These are phyloP conservation scores for Hybos culiciformis DNA, from an alignment of 2,888 invertebrate genomes.

Conservation along the genomic window DNA sequence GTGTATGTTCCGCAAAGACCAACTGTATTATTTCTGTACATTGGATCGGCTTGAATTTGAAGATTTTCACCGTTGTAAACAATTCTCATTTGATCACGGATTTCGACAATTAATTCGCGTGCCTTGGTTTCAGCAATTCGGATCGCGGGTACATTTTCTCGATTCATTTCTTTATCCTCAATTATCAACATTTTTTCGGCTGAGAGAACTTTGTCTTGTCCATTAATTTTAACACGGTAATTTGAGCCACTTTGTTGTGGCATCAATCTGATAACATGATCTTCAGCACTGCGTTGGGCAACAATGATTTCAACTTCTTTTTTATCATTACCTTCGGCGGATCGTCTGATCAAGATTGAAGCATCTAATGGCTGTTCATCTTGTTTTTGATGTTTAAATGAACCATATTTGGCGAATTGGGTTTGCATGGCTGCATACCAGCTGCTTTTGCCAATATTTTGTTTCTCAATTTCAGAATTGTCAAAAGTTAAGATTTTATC, in stretches of 20 bases:
- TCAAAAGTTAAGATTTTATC: slow-evolving; percentile 49
- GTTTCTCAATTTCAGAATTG: slow-evolving; percentile 42
- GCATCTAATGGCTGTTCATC: slow-evolving; percentile 12
- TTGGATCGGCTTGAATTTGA: slow-evolving; percentile 32
- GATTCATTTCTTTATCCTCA: slow-evolving; percentile 5
- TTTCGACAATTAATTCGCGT: slow-evolving; percentile 40
- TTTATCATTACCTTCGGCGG: slow-evolving; percentile 5
- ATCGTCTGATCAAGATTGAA: slow-evolving; percentile 34
- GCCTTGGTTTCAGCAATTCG: slow-evolving; percentile 38
- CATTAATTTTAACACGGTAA: slow-evolving; percentile 30
- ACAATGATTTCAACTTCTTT: slow-evolving; percentile 37
- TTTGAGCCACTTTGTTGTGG: slow-evolving; percentile 14
- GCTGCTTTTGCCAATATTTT: slow-evolving; percentile 37
- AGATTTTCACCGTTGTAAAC: slow-evolving; percentile 46
- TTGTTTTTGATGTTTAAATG: not conserved
- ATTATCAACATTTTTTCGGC: slow-evolving; percentile 30
- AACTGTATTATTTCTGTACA: slow-evolving; percentile 41
- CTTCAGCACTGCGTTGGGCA: slow-evolving; percentile 18
- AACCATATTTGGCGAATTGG: slow-evolving; percentile 22
- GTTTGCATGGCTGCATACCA: slow-evolving; percentile 51
- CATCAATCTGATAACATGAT: slow-evolving; percentile 19
- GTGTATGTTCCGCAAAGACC: slow-evolving; percentile 56
- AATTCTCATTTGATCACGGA: slow-evolving; percentile 38
- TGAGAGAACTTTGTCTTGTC: slow-evolving; percentile 21
- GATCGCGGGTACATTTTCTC: slow-evolving; percentile 28